Percentiles rank a stretch among this genome's conserved stretches.
These are phyloP conservation scores for Montipora foliosa DNA, from an alignment of 64 coral and sea anemone species.

Conservation along the genomic window DNA sequence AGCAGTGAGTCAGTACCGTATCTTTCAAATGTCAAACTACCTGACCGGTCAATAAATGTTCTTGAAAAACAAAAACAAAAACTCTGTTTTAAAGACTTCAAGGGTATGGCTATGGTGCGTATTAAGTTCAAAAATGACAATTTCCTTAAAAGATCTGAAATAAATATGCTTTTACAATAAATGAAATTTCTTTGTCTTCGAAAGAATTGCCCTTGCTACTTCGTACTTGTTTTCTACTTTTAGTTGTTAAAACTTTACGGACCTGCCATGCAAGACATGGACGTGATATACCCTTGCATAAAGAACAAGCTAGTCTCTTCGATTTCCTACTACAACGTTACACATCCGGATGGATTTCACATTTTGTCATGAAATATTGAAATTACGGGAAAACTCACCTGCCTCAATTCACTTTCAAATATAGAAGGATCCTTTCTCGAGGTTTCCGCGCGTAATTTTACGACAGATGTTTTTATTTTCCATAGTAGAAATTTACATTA, in stretches of 20 bases:
- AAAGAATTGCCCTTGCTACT: not conserved
- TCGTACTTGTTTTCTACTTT: not conserved
- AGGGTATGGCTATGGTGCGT: too few relatives aligned
- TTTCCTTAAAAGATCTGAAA: not conserved
- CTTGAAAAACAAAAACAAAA: not conserved
- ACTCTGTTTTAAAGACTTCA: not conserved
- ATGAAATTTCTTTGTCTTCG: not conserved
- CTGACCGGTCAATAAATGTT: constrained; percentile 5
- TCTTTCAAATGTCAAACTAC: not conserved
- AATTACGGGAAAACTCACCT: not conserved
- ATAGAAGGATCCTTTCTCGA: not conserved
- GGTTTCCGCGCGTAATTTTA: not conserved
- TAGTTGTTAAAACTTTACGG: constrained; percentile 10
- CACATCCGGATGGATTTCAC: constrained; percentile 9
- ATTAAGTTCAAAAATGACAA: too few relatives aligned
- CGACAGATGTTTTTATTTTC: constrained; percentile 4
- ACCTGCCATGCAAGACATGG: not conserved
- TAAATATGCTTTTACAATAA: not conserved
- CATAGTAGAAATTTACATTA: constrained; percentile 10
- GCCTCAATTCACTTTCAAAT: not conserved
- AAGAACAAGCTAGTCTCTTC: not conserved
- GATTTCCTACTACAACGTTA: not conserved
- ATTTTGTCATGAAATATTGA: constrained; percentile 29
- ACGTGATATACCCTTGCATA: not conserved
- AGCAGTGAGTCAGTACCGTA: not conserved